Evolutionary conservation across 2,888 invertebrate species (phyloP).

Genomic region (Embidobia sp.): DNA sequence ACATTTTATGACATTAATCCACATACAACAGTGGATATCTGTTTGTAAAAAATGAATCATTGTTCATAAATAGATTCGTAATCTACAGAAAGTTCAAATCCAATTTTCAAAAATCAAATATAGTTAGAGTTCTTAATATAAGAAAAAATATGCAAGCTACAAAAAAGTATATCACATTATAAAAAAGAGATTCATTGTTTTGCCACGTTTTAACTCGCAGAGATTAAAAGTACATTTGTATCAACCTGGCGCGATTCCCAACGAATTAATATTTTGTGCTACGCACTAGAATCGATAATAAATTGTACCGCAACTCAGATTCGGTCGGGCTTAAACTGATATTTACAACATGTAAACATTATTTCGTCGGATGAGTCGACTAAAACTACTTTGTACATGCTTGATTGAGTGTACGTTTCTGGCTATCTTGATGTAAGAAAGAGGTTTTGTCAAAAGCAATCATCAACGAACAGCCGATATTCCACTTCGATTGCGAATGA

Average conservation of each 20-base stretch:
- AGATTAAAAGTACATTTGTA: too few species aligned
- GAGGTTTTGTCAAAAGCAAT: conserved; percentile 39
- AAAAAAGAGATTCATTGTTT: too few species aligned
- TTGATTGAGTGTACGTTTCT: conserved; percentile 4
- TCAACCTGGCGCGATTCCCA: conserved; percentile 3
- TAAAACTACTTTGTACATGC: neutral
- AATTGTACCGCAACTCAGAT: conserved; percentile 1
- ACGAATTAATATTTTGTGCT: conserved; percentile 3
- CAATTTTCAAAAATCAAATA: too few species aligned
- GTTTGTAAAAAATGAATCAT: too few species aligned
- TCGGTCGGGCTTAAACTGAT: neutral
- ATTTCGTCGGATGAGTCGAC: conserved; percentile 1
- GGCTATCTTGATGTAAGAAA: conserved; percentile 24
- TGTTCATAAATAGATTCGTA: too few species aligned
- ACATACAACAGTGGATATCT: too few species aligned
- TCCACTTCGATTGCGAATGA: conserved; percentile 40
- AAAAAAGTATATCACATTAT: too few species aligned
- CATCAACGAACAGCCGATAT: conserved; percentile 40
- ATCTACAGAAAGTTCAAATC: too few species aligned
- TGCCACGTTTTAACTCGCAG: too few species aligned
- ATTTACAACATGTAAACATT: conserved; percentile 3
- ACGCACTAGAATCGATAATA: conserved; percentile 1
- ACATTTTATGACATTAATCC: too few species aligned
- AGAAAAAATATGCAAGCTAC: too few species aligned
- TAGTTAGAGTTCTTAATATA: too few species aligned